Evolutionary conservation across 2,113 vertebrate genomes (phyloP).

Genomic region (Ibidorhyncha struthersii): DNA sequence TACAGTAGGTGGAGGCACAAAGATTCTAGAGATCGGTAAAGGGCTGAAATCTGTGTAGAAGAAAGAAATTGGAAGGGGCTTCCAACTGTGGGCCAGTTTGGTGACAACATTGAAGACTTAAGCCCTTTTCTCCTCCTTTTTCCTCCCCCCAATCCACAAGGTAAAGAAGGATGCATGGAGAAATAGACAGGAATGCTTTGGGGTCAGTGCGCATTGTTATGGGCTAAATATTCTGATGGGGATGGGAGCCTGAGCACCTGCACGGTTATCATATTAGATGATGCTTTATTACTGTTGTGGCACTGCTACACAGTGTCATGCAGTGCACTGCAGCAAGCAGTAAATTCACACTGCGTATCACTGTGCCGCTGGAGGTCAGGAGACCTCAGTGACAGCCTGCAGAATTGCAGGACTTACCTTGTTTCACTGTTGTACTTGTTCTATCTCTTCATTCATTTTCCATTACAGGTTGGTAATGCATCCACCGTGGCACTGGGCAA

Average conservation of each 20-base stretch:
- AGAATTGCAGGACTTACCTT: fast-evolving
- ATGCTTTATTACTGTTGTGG: not conserved
- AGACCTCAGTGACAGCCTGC: not conserved
- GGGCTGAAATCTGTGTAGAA: not conserved
- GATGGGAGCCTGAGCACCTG: not conserved
- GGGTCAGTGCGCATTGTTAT: not conserved
- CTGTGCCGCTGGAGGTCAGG: fast-evolving
- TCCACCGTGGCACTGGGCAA: not conserved
- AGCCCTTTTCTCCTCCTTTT: not conserved
- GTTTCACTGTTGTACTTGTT: not conserved
- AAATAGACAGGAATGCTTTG: not conserved
- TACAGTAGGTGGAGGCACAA: too few species aligned
- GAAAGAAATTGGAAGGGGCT: not conserved
- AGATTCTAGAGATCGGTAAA: not conserved
- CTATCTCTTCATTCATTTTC: not conserved
- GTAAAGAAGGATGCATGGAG: not conserved
- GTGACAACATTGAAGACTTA: not conserved
- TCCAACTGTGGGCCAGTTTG: not conserved
- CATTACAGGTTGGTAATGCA: fast-evolving
- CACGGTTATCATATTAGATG: fast-evolving
- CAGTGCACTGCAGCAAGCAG: not conserved
- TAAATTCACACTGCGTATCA: fast-evolving
- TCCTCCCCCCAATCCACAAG: not conserved
- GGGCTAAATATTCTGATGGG: fast-evolving
- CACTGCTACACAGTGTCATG: fast-evolving